Evolutionary conservation across 2,888 invertebrate species (phyloP), one percentile per base, ranked within the genome.

Genomic region (Molorchus minor): DNA sequence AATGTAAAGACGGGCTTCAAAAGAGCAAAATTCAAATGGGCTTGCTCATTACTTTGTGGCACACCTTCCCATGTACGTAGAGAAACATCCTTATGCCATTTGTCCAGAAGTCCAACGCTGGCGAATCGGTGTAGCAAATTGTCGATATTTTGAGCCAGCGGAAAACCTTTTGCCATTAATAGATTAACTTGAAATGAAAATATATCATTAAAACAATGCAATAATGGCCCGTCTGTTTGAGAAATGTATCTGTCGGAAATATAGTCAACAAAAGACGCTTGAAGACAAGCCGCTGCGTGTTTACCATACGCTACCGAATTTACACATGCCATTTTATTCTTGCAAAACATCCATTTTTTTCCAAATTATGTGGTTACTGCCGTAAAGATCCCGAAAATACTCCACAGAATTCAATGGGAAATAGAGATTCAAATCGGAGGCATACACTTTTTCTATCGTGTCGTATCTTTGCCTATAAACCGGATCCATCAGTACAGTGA

Each of bases 141-240:
- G 52, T 76, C 67, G 46, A 79, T 69, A 38, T 55, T 56, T 3
- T 67, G 45, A 20, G 64, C 65, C 12, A 76, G 67, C 41, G 73
- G 75, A 62, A 75, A 75, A 3, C 77, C 76, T 64, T 76, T 75
- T 2, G 66, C 62, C 58, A 75, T 65, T 12, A 75, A 58, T 70
- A 79, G 75, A 65, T 73, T 75, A 4, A 77, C 62, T 1, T 74
- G 75, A 65, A 72, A 77, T 1, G 72, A 71, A 4, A 75, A 72
- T 1, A 77, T 67, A 19, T 68, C 59, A 36, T 75, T 69, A 38
- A 71, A 70, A 51, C 72, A 71, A 5, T 75, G 59, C 17, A 75
- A 47, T 29, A 60, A 30, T 21, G 54, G 57, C 4, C 40, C 53
- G 29, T 71, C 69, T 13, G 63, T 36, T 19, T 69, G 64, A 5